Conservation (phyloP, 2,797 vertebrate species). For the Squalus acanthias region DNA sequence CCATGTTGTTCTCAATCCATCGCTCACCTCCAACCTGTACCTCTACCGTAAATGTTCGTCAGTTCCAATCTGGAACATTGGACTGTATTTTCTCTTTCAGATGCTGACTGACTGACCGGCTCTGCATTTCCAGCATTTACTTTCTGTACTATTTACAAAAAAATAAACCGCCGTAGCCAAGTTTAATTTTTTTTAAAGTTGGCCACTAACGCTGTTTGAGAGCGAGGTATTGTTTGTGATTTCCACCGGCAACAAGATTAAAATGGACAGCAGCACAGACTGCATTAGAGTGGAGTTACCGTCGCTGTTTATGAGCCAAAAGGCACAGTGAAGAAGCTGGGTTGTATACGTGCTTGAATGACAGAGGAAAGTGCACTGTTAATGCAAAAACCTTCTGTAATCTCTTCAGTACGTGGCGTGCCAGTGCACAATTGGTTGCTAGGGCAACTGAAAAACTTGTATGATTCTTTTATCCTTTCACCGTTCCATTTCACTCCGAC, state of each 20-base stretch:
- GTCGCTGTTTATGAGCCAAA: not conserved
- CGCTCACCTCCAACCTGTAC: not conserved
- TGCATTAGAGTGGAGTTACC: not conserved
- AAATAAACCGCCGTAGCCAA: not conserved
- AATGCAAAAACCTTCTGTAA: not conserved
- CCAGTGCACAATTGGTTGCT: not conserved
- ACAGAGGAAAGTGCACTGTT: not conserved
- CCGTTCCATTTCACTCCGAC: not conserved
- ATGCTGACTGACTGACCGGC: not conserved
- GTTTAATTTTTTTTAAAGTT: not conserved
- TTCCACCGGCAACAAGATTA: not conserved
- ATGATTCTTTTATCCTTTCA: not conserved
- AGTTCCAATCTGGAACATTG: not conserved
- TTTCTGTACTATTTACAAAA: not conserved
- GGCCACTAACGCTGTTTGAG: not conserved
- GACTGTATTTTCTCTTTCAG: not conserved
- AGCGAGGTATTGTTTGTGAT: not conserved
- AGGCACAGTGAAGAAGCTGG: not conserved
- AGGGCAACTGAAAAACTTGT: not conserved
- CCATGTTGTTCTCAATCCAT: not conserved
- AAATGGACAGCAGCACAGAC: not conserved
- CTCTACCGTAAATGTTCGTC: not conserved
- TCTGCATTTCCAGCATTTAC: not conserved
- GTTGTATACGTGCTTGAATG: not conserved
- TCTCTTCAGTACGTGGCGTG: not conserved